Conservation (phyloP, 2,113 vertebrate species). For the Bungarus multicinctus region DNA sequence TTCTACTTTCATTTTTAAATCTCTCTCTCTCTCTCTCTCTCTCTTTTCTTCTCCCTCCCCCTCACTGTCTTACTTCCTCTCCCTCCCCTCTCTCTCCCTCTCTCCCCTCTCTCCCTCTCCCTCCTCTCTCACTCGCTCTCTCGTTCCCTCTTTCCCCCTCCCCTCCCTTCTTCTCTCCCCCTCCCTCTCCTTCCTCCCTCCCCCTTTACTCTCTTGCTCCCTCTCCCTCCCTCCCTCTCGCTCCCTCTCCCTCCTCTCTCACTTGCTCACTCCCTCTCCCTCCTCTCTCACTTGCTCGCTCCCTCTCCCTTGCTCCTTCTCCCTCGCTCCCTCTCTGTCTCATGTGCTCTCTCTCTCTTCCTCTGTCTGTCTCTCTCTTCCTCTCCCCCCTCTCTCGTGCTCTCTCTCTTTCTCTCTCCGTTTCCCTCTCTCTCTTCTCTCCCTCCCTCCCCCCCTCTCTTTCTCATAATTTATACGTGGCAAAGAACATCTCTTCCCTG, state of each 20-base stretch:
- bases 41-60: no score
- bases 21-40: no score
- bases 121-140: accelerated
- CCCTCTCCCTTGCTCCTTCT: background rate
- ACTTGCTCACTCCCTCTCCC: accelerated
- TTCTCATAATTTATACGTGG: background rate
- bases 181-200: accelerated
- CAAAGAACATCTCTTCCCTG: background rate
- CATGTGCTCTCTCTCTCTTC: background rate
- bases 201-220: no score
- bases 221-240: no score
- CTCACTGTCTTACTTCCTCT: no score
- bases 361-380: background rate
- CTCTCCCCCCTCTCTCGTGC: no score
- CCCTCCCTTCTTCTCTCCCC: no score
- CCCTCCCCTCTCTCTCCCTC: no score
- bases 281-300: no score
- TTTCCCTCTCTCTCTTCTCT: background rate
- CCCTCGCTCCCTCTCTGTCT: background rate
- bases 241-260: no score
- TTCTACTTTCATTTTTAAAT: background rate
- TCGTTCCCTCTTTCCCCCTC: accelerated
- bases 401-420: background rate
- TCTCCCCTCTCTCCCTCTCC: no score
- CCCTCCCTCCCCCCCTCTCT: background rate